These are phyloP conservation scores for Xiphias gladius DNA, from an alignment of 2,113 vertebrate genomes.

Conservation along the genomic window DNA sequence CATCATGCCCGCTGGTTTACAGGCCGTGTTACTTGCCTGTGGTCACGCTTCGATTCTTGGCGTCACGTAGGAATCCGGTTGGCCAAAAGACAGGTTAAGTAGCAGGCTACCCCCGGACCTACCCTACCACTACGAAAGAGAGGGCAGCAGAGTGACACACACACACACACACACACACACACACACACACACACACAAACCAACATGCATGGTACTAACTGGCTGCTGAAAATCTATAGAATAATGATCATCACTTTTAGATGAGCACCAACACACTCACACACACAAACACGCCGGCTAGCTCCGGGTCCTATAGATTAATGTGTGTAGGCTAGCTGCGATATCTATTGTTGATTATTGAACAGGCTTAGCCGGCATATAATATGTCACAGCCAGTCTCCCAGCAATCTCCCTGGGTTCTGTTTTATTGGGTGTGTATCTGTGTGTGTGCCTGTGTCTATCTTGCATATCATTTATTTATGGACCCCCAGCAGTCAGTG, in stretches of 20 bases:
- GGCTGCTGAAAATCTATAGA: neutral
- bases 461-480: slow-evolving; percentile 60
- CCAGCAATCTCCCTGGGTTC: slow-evolving; percentile 36
- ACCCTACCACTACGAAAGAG: too few relatives aligned
- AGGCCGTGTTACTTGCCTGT: neutral
- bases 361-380: slow-evolving; percentile 39
- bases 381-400: slow-evolving; percentile 56
- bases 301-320: slow-evolving; percentile 26
- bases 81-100: neutral
- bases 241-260: neutral
- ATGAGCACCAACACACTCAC: slow-evolving; percentile 4
- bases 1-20: neutral
- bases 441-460: slow-evolving; percentile 32
- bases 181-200: neutral
- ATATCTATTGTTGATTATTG: slow-evolving; percentile 57
- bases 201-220: neutral
- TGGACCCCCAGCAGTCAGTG: neutral
- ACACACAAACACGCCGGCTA: neutral
- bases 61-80: neutral
- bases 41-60: neutral
- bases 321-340: slow-evolving; percentile 30
- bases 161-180: too few relatives aligned
- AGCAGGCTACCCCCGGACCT: neutral
- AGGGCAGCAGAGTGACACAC: neutral
- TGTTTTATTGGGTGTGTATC: slow-evolving; percentile 41